phyloP scores from a whole-genome alignment of 2,797 vertebrate genomes.

The Florisuga fusca region DNA sequence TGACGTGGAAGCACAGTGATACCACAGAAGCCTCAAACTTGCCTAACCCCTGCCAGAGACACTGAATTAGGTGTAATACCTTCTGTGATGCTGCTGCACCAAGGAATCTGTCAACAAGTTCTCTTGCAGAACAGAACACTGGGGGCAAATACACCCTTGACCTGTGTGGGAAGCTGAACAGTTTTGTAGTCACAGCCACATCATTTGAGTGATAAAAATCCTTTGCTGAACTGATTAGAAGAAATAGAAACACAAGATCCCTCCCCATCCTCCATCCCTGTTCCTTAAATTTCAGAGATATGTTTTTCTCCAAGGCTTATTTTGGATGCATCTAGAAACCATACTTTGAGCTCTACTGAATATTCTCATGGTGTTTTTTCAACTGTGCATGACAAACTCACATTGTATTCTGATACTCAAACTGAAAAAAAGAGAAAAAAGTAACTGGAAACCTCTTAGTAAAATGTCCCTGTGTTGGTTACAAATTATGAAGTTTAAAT shows the following conservation, averaged over 20 bases:
- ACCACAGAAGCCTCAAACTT: conserved; percentile 33
- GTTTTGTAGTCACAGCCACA: not conserved
- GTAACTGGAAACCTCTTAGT: not conserved
- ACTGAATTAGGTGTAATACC: conserved; percentile 2
- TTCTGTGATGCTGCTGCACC: not conserved
- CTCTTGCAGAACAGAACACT: not conserved
- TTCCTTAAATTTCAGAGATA: not conserved
- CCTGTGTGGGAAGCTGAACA: not conserved
- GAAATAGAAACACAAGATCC: not conserved
- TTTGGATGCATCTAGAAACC: not conserved
- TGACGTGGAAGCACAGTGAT: not conserved
- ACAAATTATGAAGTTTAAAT: not conserved
- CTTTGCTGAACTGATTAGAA: not conserved
- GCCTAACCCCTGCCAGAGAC: not conserved
- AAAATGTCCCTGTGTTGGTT: not conserved
- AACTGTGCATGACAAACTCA: not conserved
- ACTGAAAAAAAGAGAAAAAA: not conserved
- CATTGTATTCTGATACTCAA: not conserved
- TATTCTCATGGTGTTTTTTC: not conserved
- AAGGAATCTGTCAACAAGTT: conserved; percentile 10
- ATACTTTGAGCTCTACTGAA: not conserved
- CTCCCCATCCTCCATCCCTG: not conserved
- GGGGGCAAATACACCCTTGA: not conserved
- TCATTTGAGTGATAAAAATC: not conserved
- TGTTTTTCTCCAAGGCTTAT: not conserved